These are phyloP conservation scores for Tubiluchus corallicola DNA, from an alignment of 2,888 invertebrate genomes.

Conservation along the genomic window DNA sequence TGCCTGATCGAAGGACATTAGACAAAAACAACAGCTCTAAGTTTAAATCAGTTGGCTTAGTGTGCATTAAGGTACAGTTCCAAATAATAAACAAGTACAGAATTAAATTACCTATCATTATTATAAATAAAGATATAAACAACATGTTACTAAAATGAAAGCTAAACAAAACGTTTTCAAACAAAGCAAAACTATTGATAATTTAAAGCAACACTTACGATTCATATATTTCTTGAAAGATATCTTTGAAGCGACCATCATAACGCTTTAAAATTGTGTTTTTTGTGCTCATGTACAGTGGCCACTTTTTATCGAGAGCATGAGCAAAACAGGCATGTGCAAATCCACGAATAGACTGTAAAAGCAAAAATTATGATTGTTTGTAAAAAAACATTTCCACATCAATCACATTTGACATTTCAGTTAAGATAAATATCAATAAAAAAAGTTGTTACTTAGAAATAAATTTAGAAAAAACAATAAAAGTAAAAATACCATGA, in stretches of 20 bases:
- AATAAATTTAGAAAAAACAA: conserved; percentile 5
- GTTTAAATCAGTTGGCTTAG: too few species aligned
- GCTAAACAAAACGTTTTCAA: too few species aligned
- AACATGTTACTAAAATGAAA: too few species aligned
- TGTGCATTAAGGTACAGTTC: too few species aligned
- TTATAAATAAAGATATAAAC: background rate
- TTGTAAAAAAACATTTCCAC: conserved; percentile 7
- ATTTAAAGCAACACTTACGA: conserved; percentile 35
- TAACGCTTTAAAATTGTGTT: conserved; percentile 75
- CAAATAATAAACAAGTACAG: too few species aligned
- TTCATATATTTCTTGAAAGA: conserved; percentile 70
- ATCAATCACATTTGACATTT: conserved; percentile 5
- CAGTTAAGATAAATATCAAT: background rate
- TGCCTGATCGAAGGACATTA: too few species aligned
- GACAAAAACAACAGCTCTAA: too few species aligned
- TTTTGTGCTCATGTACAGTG: conserved; percentile 73
- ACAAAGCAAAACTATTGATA: background rate
- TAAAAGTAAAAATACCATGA: too few species aligned
- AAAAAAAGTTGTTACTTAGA: background rate
- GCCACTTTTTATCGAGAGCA: conserved; percentile 63
- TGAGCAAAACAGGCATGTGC: conserved; percentile 75
- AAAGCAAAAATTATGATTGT: conserved; percentile 10
- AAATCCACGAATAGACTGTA: conserved; percentile 50
- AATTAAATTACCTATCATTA: conserved; percentile 5
- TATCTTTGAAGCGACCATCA: conserved; percentile 77